These are phyloP conservation scores for Leptinotarsa tumamoca DNA, from an alignment of 2,888 invertebrate genomes.

Conservation along the genomic window DNA sequence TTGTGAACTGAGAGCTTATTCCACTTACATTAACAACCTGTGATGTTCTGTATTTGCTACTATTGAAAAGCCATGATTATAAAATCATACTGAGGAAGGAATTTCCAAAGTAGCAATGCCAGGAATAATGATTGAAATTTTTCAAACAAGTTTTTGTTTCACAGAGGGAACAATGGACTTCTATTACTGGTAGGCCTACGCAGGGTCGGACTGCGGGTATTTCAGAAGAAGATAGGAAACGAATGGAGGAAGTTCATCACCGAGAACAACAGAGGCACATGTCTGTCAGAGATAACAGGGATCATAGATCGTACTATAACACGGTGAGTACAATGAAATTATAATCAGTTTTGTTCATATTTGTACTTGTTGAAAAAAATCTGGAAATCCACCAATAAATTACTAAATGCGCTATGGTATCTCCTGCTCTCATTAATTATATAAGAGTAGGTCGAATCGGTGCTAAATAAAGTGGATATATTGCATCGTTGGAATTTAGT, in stretches of 20 bases:
- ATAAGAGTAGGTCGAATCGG: conserved; percentile 47
- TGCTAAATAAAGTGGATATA: conserved; percentile 43
- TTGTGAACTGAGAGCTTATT: too few species aligned
- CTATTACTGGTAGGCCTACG: conserved; percentile 70
- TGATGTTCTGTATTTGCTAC: conserved; percentile 49
- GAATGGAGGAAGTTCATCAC: conserved; percentile 64
- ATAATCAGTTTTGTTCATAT: too few species aligned
- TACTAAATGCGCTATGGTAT: conserved; percentile 46
- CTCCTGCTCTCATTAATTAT: conserved; percentile 42
- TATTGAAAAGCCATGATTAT: conserved; percentile 44
- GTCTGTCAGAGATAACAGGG: conserved; percentile 59
- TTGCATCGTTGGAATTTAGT: conserved; percentile 45
- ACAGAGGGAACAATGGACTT: conserved; percentile 69
- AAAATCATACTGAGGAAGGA: conserved; percentile 34
- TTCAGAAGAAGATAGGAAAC: conserved; percentile 63
- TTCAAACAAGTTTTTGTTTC: conserved; percentile 34
- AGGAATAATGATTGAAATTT: too few species aligned
- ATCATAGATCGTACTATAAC: conserved; percentile 59
- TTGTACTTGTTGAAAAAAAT: too few species aligned
- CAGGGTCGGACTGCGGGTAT: conserved; percentile 62
- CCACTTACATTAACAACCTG: too few species aligned
- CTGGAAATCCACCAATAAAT: too few species aligned
- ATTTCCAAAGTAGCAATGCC: not conserved
- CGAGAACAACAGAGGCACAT: conserved; percentile 63
- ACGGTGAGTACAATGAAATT: conserved; percentile 34